Evolutionary conservation across 2,113 vertebrate species (phyloP).

Genomic region (Dermatemys mawii): DNA sequence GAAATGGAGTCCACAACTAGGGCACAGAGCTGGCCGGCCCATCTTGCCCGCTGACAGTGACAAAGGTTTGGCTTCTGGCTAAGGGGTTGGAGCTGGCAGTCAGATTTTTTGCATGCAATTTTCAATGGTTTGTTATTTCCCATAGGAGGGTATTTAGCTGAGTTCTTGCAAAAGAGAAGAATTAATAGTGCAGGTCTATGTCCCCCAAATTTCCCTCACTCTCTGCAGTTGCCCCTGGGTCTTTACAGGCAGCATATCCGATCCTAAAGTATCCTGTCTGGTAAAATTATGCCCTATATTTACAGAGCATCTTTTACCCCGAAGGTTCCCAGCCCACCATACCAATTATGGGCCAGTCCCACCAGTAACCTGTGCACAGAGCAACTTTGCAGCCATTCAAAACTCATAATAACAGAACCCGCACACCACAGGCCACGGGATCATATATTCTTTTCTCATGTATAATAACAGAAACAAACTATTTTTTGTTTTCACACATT

Average conservation of each 20-base stretch:
- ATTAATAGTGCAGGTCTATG: neutral
- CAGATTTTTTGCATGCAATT: too few species aligned
- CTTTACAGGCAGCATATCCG: too few species aligned
- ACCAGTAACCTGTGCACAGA: neutral
- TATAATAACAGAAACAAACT: neutral
- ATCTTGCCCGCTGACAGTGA: too few species aligned
- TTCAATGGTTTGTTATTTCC: too few species aligned
- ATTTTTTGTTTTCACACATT: neutral
- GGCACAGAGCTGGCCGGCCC: constrained; percentile 34
- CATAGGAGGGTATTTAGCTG: too few species aligned
- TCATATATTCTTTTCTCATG: too few species aligned
- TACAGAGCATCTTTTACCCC: neutral
- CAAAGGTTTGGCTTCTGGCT: too few species aligned
- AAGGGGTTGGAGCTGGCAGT: too few species aligned
- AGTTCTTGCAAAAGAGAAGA: too few species aligned
- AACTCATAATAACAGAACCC: neutral
- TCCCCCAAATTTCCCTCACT: neutral
- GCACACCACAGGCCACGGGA: too few species aligned
- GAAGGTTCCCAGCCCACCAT: neutral
- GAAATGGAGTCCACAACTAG: constrained; percentile 84
- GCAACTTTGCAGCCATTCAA: neutral
- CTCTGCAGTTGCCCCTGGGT: too few species aligned
- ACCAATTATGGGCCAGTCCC: neutral
- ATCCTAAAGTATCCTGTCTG: too few species aligned
- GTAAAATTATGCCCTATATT: neutral